phyloP scores from a whole-genome alignment of 1,140 invertebrate genomes.

The Thereuonema tuberculata region DNA sequence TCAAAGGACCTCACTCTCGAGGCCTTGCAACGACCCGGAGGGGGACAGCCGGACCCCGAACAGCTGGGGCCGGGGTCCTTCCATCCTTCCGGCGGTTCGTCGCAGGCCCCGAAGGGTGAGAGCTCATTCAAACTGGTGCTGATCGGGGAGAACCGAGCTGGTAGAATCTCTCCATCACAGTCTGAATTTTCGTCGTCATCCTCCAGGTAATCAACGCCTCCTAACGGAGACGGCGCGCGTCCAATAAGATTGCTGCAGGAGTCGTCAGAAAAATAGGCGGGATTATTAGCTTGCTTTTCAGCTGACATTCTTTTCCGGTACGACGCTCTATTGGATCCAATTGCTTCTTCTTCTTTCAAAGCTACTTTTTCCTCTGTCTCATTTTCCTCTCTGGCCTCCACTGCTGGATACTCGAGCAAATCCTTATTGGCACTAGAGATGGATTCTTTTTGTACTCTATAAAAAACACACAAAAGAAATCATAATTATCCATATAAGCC shows the following conservation, averaged over 20 bases:
- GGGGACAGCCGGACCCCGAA: constrained; percentile 5
- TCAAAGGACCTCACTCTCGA: constrained; percentile 13
- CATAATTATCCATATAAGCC: no score
- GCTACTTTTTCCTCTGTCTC: no score
- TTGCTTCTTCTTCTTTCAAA: no score
- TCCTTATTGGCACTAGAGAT: no score
- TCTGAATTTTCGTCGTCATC: constrained; percentile 6
- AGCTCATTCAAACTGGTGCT: constrained; percentile 16
- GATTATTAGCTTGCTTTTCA: neutral
- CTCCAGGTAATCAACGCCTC: neutral
- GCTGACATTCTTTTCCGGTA: no score
- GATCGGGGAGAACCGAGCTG: constrained; percentile 12
- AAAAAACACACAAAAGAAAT: no score
- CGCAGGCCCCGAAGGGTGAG: neutral
- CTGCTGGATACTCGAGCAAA: no score
- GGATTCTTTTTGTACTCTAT: neutral
- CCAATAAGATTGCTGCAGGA: neutral
- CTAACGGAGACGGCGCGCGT: neutral
- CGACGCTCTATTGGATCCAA: no score
- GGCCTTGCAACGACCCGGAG: no score
- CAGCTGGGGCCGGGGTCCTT: neutral
- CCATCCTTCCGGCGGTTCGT: neutral
- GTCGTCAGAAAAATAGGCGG: constrained; percentile 6
- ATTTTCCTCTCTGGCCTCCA: no score
- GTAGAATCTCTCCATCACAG: constrained; percentile 9